These are phyloP conservation scores for Passer montanus DNA, from an alignment of 2,113 vertebrate genomes.

Conservation along the genomic window DNA sequence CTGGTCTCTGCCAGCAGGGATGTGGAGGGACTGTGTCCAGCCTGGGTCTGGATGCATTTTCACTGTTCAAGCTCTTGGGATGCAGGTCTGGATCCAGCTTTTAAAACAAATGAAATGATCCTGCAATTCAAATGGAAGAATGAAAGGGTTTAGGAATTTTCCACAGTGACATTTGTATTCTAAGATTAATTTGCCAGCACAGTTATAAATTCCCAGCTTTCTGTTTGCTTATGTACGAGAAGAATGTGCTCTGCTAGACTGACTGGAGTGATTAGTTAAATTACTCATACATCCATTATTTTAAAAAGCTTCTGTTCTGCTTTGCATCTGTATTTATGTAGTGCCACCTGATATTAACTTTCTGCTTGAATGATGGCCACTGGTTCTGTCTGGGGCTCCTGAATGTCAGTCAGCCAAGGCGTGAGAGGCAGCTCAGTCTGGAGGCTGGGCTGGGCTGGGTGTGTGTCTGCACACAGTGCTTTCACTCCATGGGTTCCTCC, in stretches of 20 bases:
- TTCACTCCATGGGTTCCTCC: background rate
- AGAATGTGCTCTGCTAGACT: background rate
- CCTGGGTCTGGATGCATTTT: background rate
- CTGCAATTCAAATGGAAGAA: background rate
- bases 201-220: constrained; percentile 31
- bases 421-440: background rate
- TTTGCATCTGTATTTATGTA: constrained; percentile 26
- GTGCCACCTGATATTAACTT: constrained; percentile 34
- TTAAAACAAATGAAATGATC: background rate
- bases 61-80: background rate
- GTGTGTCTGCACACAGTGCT: background rate
- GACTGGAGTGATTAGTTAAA: constrained; percentile 52
- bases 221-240: constrained; percentile 46
- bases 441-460: background rate
- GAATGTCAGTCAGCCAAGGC: background rate
- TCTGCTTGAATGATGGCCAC: constrained; percentile 19
- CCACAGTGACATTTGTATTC: constrained; percentile 38
- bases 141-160: constrained; percentile 45
- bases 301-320: background rate
- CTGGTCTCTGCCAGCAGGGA: background rate
- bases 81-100: background rate
- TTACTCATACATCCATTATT: constrained; percentile 53
- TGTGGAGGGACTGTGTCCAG: background rate
- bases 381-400: constrained; percentile 1
- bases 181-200: constrained; percentile 38